These are phyloP conservation scores for Melolontha melolontha DNA, from an alignment of 2,888 invertebrate species.

Conservation along the genomic window DNA sequence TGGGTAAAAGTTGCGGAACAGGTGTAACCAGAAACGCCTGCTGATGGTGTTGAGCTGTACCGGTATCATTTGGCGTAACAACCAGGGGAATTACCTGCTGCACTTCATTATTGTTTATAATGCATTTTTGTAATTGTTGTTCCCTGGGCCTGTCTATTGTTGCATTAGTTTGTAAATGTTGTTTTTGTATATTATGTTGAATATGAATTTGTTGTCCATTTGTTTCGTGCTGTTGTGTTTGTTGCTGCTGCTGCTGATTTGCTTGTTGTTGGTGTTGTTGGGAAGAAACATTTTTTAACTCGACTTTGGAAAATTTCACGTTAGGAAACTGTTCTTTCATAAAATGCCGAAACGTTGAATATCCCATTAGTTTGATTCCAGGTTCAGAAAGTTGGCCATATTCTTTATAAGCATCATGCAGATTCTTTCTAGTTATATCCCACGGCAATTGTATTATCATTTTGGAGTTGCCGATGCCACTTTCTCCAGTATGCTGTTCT, in stretches of 20 bases:
- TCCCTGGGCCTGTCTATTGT: conserved; percentile 56
- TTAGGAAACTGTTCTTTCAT: conserved; percentile 86
- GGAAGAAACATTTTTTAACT: conserved; percentile 69
- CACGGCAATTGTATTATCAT: conserved; percentile 69
- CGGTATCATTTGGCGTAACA: conserved; percentile 67
- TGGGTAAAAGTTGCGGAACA: conserved; percentile 73
- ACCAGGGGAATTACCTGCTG: conserved; percentile 76
- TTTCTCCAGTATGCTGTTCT: conserved; percentile 72
- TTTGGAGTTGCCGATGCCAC: conserved; percentile 68
- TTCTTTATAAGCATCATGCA: conserved; percentile 81
- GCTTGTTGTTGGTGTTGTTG: conserved; percentile 67
- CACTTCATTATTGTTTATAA: conserved; percentile 67
- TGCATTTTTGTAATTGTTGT: conserved; percentile 68
- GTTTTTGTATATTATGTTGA: conserved; percentile 63
- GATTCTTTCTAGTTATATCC: conserved; percentile 75
- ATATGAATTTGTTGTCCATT: conserved; percentile 58
- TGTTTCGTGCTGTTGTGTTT: conserved; percentile 53
- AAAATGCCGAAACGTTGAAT: conserved; percentile 83
- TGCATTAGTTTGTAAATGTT: conserved; percentile 51
- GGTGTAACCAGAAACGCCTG: conserved; percentile 76
- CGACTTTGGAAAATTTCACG: conserved; percentile 75
- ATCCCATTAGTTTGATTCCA: conserved; percentile 81
- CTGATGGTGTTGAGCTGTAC: conserved; percentile 67
- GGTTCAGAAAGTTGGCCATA: conserved; percentile 79
- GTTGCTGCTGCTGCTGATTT: conserved; percentile 66